Percentiles rank a stretch among this genome's conserved stretches.
Evolutionary conservation across 2,797 vertebrate genomes (phyloP).

Genomic region (Cyclopterus lumpus): DNA sequence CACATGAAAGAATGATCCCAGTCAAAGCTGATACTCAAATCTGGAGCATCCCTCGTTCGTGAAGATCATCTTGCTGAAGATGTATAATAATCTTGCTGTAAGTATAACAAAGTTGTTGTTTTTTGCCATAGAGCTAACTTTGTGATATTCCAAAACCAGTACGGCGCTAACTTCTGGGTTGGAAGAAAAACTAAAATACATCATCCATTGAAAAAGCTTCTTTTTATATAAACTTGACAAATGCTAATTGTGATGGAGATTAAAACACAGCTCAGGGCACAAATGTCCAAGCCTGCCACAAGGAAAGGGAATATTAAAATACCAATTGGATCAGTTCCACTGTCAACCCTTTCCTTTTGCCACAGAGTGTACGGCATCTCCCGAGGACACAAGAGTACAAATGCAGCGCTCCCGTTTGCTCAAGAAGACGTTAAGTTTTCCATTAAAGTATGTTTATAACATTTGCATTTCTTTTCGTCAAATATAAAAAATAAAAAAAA

Average conservation of each 20-base stretch:
- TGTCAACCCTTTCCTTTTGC: conserved; percentile 20
- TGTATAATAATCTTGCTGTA: no score
- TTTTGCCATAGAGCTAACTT: no score
- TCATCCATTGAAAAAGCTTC: background rate
- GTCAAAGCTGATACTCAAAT: no score
- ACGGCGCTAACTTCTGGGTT: no score
- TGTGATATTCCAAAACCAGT: no score
- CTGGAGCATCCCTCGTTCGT: no score
- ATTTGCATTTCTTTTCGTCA: background rate
- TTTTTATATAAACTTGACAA: background rate
- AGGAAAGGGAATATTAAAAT: conserved; percentile 48
- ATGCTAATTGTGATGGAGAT: conserved; percentile 23
- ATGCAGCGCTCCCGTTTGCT: background rate
- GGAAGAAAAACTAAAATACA: no score
- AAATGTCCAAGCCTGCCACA: background rate
- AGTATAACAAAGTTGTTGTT: no score
- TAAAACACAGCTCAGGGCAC: conserved; percentile 15
- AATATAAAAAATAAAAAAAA: no score
- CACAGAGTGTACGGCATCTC: conserved; percentile 3
- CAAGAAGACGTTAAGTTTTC: no score
- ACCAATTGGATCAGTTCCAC: conserved; percentile 30
- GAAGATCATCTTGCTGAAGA: no score
- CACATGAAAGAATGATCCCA: no score
- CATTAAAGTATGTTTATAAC: background rate
- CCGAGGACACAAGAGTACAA: conserved; percentile 24